Base-by-base conservation (phyloP, 2,888 invertebrate genomes). In the Tachystola acroxantha region DNA sequence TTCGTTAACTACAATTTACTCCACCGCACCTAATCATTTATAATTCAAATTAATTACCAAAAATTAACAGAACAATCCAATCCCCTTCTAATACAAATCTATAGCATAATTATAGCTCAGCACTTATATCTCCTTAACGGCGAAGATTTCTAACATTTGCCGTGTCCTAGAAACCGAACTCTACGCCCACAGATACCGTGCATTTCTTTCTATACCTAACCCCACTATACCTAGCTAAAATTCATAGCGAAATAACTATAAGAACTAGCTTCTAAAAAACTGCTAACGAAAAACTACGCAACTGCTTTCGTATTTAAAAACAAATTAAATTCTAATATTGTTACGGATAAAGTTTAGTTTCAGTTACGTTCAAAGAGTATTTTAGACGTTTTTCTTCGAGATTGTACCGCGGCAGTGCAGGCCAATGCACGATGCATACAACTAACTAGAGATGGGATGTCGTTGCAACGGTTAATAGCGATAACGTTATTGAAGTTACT, bases 381-480 rank as follows among this genome's bases (percentile, higher is more conserved):
- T 50, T 75, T 55, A 3, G 67, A 37, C 58, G 48, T 68, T 75
- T 65, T 57, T 42, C 22, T 42, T 42, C 25, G 36, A 43, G 37
- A 37, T 32, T 35, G 46, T 47, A 61, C 61, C 60, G 58, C 70
- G 73, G 74, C 75, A 75, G 75, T 81, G 73, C 85, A 84, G 86
- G 86, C 86, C 86, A 85, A 76, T 85, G 86, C 84, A 81, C 86
- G 86, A 75, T 80, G 86, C 86, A 85, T 85, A 84, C 84, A 84
- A 85, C 81, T 84, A 79, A 79, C 66, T 81, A 84, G 86, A 71
- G 86, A 61, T 76, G 84, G 57, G 68, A 30, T 2, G 11, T 4
- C 13, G 37, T 36, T 12, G 11, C 10, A 40, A 26, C 29, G 22
- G 9, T 7, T 9, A 7, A 7, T 32, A 10, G 10, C 31, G 16